Evolutionary conservation across 2,797 vertebrate genomes (phyloP).

Genomic region (Leuciscus waleckii): DNA sequence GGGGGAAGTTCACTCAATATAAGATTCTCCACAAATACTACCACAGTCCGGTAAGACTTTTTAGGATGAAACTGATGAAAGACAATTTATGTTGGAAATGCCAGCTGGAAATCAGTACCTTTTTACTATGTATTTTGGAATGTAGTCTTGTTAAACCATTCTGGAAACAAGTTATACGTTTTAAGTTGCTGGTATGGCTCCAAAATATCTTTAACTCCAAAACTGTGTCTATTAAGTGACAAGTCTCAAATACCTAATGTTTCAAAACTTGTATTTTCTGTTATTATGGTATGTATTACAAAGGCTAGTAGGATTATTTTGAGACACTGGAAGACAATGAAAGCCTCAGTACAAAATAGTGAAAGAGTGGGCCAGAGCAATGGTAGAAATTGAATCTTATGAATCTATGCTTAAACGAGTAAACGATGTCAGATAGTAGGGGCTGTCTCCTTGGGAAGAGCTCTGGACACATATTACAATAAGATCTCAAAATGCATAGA

Average conservation of each 20-base stretch:
- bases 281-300: not conserved
- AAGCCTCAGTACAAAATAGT: not conserved
- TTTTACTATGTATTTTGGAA: not conserved
- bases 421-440: not conserved
- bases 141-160: not conserved
- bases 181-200: not conserved
- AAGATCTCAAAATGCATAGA: too few relatives aligned
- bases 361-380: not conserved
- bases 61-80: not conserved
- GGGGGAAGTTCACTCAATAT: not conserved
- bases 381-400: constrained; percentile 5
- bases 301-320: not conserved
- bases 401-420: not conserved
- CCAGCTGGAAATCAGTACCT: not conserved
- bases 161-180: not conserved
- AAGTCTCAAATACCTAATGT: not conserved
- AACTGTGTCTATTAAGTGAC: not conserved
- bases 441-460: not conserved
- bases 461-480: not conserved
- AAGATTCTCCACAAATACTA: not conserved
- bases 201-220: not conserved
- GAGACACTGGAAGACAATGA: not conserved
- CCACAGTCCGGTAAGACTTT: not conserved
- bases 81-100: not conserved
- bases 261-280: not conserved